A percentile compares a stretch with the other conserved stretches of the same genome.
Evolutionary conservation across 2,113 vertebrate genomes (phyloP).

Genomic region (Anolis carolinensis): DNA sequence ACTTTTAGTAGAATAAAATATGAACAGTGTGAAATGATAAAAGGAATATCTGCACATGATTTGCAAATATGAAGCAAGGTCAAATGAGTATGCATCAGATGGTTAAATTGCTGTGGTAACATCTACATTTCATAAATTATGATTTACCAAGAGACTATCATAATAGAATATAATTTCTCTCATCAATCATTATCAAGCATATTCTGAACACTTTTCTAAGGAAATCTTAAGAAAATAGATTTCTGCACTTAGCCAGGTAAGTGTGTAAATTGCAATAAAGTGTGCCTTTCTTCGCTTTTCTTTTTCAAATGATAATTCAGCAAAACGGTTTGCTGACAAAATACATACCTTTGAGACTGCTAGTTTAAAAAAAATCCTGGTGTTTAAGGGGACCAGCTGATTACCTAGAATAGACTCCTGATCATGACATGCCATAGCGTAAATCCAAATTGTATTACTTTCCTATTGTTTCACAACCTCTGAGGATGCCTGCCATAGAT

Average conservation of each 20-base stretch:
- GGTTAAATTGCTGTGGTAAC: background rate
- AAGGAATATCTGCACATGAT: constrained; percentile 1
- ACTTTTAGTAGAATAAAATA: constrained; percentile 47
- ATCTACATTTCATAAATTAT: constrained; percentile 24
- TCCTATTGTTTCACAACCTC: background rate
- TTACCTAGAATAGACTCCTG: background rate
- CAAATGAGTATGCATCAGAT: background rate
- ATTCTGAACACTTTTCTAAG: constrained; percentile 24
- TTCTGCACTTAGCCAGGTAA: background rate
- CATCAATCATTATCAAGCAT: constrained; percentile 9
- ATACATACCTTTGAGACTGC: background rate
- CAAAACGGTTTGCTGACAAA: background rate
- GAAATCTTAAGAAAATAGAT: constrained; percentile 9
- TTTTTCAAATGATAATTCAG: background rate
- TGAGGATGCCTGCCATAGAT: too few species aligned
- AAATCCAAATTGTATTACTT: background rate
- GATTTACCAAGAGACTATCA: constrained; percentile 12
- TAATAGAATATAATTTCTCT: background rate
- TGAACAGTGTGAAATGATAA: constrained; percentile 6
- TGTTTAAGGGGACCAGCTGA: too few species aligned
- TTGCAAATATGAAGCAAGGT: constrained; percentile 41
- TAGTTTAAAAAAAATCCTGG: background rate
- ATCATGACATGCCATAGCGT: too few species aligned
- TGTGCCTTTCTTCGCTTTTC: background rate
- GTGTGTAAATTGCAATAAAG: constrained; percentile 19